Evolutionary conservation across 2,797 vertebrate genomes (phyloP).

Genomic region (Coilia nasus): DNA sequence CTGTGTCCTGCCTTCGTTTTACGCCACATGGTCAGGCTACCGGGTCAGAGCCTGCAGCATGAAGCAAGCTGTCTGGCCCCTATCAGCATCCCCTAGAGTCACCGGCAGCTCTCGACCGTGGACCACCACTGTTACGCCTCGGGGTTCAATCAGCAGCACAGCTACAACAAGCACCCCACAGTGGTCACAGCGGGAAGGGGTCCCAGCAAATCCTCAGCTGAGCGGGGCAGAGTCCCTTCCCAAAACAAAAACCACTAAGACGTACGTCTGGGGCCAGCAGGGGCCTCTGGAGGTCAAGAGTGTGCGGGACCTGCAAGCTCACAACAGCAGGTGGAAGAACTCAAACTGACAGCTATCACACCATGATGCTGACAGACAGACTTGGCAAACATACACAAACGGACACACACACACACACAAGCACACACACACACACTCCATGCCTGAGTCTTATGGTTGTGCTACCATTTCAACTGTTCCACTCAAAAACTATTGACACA

Average conservation of each 20-base stretch:
- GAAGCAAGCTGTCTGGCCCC: slow-evolving; percentile 8
- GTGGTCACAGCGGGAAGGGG: slow-evolving; percentile 10
- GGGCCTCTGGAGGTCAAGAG: slow-evolving; percentile 57
- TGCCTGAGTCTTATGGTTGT: too few species aligned
- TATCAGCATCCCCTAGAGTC: background rate
- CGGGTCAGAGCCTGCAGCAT: slow-evolving; percentile 28
- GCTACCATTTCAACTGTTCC: too few species aligned
- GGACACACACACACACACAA: background rate
- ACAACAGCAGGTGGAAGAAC: slow-evolving; percentile 39
- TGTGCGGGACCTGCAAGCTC: slow-evolving; percentile 48
- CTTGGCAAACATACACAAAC: background rate
- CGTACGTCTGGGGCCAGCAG: slow-evolving; percentile 51
- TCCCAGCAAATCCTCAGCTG: slow-evolving; percentile 28
- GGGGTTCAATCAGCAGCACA: background rate
- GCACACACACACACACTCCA: too few species aligned
- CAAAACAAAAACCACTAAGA: slow-evolving; percentile 59
- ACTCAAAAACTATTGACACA: too few species aligned
- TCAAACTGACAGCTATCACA: slow-evolving; percentile 23
- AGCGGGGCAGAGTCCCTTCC: slow-evolving; percentile 34
- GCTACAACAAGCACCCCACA: background rate
- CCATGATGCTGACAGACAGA: background rate
- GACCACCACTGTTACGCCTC: background rate
- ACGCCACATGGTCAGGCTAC: slow-evolving; percentile 36
- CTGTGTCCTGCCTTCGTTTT: slow-evolving; percentile 39
- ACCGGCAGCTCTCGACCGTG: background rate